phyloP scores from a whole-genome alignment of 1,140 invertebrate genomes.

The Pygmarrhopalites habei region DNA sequence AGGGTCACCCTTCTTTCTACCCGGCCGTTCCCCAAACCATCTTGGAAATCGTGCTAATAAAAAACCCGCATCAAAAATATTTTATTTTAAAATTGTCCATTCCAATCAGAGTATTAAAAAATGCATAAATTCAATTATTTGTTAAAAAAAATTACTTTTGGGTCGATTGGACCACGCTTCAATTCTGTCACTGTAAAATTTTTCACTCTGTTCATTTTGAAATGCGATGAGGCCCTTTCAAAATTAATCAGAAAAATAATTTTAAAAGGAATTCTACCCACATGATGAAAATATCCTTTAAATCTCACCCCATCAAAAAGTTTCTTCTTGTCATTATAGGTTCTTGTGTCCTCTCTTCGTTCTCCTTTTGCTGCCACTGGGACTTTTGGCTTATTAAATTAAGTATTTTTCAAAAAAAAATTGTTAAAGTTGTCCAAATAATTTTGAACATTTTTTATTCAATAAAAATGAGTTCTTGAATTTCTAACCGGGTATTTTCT shows the following conservation, averaged over 20 bases:
- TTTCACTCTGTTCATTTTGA: slow-evolving; percentile 59
- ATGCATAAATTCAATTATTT: no score
- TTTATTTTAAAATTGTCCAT: no score
- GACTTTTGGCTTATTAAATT: slow-evolving; percentile 84
- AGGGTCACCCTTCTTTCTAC: slow-evolving; percentile 76
- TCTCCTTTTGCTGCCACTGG: slow-evolving; percentile 99
- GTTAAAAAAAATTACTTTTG: no score
- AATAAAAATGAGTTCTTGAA: no score
- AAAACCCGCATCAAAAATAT: no score
- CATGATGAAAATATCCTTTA: no score
- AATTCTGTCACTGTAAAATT: slow-evolving; percentile 75
- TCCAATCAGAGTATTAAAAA: no score
- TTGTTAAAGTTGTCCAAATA: no score
- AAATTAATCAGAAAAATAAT: no score
- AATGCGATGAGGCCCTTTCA: no score
- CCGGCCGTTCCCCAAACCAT: slow-evolving; percentile 85
- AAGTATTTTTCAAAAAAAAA: neutral
- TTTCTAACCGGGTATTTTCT: slow-evolving; percentile 84
- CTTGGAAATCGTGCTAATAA: slow-evolving; percentile 72
- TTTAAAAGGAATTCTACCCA: no score
- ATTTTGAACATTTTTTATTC: no score
- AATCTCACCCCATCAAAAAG: slow-evolving; percentile 94
- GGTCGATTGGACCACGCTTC: slow-evolving; percentile 74
- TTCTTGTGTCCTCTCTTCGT: slow-evolving; percentile 93
- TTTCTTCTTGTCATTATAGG: slow-evolving; percentile 92